These are phyloP conservation scores for Penaeus vannamei DNA, from an alignment of 1,140 invertebrate genomes.

Conservation along the genomic window DNA sequence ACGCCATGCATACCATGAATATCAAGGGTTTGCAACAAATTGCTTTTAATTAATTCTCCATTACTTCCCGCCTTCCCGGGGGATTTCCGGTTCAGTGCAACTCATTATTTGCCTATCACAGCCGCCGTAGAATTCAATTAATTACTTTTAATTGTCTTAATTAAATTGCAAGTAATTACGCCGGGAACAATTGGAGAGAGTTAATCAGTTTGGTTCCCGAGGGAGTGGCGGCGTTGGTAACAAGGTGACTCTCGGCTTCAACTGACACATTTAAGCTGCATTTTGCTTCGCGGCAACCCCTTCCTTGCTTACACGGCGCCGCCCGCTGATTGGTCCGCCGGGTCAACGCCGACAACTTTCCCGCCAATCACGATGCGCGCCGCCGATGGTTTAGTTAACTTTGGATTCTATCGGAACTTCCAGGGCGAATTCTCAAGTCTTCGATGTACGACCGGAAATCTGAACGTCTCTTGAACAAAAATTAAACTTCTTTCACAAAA, in stretches of 20 bases:
- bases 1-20: conserved; percentile 61
- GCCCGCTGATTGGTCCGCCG: conserved; percentile 40
- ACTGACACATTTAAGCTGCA: conserved; percentile 52
- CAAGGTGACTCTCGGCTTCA: conserved; percentile 48
- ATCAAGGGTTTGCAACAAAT: conserved; percentile 63
- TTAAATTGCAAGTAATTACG: conserved; percentile 68
- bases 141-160: conserved; percentile 68
- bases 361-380: conserved; percentile 38
- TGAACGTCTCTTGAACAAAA: too few relatives aligned
- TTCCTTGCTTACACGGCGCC: conserved; percentile 40
- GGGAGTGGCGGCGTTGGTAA: conserved; percentile 54
- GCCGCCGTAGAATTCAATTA: conserved; percentile 66
- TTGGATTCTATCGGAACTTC: too few relatives aligned
- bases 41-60: conserved; percentile 67
- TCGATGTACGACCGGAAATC: too few relatives aligned
- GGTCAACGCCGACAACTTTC: conserved; percentile 14
- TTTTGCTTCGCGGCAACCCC: conserved; percentile 28
- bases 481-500: too few relatives aligned
- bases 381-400: too few relatives aligned
- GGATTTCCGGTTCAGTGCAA: conserved; percentile 63
- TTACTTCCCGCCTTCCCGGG: conserved; percentile 60
- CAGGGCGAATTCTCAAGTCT: too few relatives aligned
- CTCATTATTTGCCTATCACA: conserved; percentile 68
- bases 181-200: conserved; percentile 66
- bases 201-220: conserved; percentile 63